phyloP scores from a whole-genome alignment of 2,888 invertebrate genomes.

The Pristionchus exspectatus region DNA sequence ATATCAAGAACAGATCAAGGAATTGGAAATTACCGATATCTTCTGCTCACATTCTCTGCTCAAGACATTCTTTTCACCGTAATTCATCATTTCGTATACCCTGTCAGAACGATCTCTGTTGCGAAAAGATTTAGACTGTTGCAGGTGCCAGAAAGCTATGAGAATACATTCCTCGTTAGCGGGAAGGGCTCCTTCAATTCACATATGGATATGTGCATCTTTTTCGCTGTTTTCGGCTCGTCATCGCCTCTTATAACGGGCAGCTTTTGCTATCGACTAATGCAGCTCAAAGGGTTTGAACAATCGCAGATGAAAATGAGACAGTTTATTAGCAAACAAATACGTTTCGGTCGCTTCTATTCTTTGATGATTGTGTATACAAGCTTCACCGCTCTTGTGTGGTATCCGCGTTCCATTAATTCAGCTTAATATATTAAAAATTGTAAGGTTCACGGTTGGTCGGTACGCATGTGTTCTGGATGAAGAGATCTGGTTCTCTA shows the following conservation, averaged over 20 bases:
- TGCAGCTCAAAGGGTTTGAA: neutral
- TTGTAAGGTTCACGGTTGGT: neutral
- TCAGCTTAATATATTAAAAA: no score
- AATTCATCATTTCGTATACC: neutral
- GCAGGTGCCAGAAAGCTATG: neutral
- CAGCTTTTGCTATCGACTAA: conserved; percentile 13
- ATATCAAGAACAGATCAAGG: neutral
- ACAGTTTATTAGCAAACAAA: neutral
- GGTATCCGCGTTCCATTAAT: neutral
- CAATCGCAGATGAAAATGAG: neutral
- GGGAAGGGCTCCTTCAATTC: neutral
- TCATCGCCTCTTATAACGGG: neutral
- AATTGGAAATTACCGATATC: neutral
- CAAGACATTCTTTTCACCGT: neutral
- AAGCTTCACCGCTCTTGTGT: neutral
- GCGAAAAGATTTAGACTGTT: neutral
- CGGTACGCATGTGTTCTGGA: neutral
- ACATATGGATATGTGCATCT: neutral
- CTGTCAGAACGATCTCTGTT: neutral
- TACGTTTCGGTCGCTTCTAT: neutral
- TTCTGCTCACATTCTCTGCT: neutral
- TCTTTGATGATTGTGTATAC: neutral
- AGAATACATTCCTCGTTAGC: neutral
- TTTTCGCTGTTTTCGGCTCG: neutral
- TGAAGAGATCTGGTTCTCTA: neutral